These are phyloP conservation scores for Scrobipalpa costella DNA, from an alignment of 2,888 invertebrate species.

Conservation along the genomic window DNA sequence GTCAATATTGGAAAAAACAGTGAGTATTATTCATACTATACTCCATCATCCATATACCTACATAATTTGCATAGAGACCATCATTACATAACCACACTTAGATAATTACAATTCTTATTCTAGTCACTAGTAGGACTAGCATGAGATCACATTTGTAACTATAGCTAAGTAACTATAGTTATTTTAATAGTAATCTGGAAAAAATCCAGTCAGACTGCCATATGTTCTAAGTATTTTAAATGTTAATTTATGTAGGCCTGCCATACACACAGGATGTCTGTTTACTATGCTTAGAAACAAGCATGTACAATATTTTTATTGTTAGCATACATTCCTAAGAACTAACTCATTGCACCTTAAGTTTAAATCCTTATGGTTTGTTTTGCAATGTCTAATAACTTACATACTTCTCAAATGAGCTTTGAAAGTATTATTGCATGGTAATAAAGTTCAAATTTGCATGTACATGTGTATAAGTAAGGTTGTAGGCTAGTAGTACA, in stretches of 20 bases:
- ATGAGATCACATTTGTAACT: not conserved
- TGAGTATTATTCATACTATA: slow-evolving; percentile 47
- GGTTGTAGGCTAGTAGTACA: slow-evolving; percentile 21
- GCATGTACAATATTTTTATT: slow-evolving; percentile 24
- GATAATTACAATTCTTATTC: slow-evolving; percentile 1
- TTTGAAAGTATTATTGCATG: not conserved
- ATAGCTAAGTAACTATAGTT: not conserved
- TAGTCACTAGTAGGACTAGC: not conserved
- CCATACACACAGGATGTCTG: slow-evolving; percentile 45
- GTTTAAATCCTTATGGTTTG: not conserved
- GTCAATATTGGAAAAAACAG: slow-evolving; percentile 56
- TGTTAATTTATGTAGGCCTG: slow-evolving; percentile 59
- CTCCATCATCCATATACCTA: not conserved
- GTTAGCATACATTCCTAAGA: not conserved
- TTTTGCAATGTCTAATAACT: not conserved
- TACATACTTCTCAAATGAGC: not conserved
- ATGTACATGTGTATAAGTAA: not conserved
- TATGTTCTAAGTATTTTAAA: slow-evolving; percentile 49
- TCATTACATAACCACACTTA: not conserved
- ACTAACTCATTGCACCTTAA: not conserved
- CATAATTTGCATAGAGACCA: not conserved
- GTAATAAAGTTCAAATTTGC: slow-evolving; percentile 11
- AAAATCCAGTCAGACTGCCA: slow-evolving; percentile 8
- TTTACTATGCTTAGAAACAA: slow-evolving; percentile 24
- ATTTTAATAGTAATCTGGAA: not conserved